phyloP scores from a whole-genome alignment of 2,113 vertebrate genomes.

The Cisticola juncidis region DNA sequence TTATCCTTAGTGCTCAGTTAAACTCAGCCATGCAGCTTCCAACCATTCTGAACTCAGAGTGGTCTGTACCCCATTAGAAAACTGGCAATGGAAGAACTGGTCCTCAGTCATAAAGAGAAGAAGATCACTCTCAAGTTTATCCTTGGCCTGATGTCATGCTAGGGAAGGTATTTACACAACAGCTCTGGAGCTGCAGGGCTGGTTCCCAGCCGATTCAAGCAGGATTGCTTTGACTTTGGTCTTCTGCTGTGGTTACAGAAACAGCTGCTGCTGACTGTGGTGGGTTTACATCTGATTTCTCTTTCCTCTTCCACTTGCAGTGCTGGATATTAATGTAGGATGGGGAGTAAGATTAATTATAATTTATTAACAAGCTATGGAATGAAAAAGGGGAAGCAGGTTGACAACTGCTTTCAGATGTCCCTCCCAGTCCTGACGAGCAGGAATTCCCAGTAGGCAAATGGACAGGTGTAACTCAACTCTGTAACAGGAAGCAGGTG shows the following conservation, averaged over 20 bases:
- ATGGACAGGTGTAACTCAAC: neutral
- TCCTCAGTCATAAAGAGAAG: neutral
- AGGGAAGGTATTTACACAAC: neutral
- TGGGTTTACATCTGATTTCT: neutral
- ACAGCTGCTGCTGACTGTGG: neutral
- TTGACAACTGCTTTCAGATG: neutral
- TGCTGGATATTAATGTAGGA: neutral
- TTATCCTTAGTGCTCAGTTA: neutral
- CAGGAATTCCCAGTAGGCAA: constrained; percentile 20
- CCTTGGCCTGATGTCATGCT: neutral
- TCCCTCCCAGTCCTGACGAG: neutral
- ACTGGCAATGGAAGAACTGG: neutral
- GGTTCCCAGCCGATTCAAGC: neutral
- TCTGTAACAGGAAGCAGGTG: neutral
- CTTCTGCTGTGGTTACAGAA: neutral
- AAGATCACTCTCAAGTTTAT: neutral
- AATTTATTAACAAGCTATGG: neutral
- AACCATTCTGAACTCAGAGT: neutral
- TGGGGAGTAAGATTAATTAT: neutral
- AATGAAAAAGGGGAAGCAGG: neutral
- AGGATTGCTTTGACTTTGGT: neutral
- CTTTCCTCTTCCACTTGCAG: neutral
- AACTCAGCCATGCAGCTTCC: neutral
- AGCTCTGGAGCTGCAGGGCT: neutral
- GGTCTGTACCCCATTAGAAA: neutral